These are phyloP conservation scores for Acropora tenuis DNA, from an alignment of 64 coral and sea anemone genomes.

Conservation along the genomic window DNA sequence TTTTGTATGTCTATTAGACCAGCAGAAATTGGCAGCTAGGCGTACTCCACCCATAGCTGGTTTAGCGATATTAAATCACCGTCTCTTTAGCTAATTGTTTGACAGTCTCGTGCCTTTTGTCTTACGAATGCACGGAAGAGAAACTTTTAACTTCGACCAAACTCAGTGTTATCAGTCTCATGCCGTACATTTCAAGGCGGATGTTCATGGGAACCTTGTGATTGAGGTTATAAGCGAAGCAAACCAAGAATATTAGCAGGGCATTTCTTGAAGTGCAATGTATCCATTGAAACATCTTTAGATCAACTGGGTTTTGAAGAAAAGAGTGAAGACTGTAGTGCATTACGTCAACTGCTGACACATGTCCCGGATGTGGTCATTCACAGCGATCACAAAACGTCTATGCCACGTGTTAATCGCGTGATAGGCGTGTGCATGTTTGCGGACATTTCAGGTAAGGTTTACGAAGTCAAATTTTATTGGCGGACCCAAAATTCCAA, in stretches of 20 bases:
- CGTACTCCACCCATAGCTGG: background rate
- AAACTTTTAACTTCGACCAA: too few relatives aligned
- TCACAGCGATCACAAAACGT: conserved; percentile 80
- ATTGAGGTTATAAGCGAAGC: too few relatives aligned
- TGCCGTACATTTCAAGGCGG: too few relatives aligned
- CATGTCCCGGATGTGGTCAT: conserved; percentile 98
- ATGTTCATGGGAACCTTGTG: too few relatives aligned
- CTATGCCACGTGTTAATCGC: conserved; percentile 85
- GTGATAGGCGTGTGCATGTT: conserved; percentile 86
- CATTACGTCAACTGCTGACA: conserved; percentile 89
- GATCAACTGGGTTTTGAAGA: background rate
- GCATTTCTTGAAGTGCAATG: background rate
- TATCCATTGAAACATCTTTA: background rate
- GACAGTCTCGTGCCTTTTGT: too few relatives aligned
- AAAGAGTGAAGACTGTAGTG: conserved; percentile 40
- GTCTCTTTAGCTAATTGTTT: too few relatives aligned
- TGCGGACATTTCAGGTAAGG: conserved; percentile 94
- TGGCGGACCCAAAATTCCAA: background rate
- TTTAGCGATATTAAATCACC: too few relatives aligned
- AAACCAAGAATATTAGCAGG: too few relatives aligned
- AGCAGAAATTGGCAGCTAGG: background rate
- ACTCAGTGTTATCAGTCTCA: too few relatives aligned
- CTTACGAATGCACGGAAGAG: too few relatives aligned
- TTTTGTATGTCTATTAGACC: background rate
- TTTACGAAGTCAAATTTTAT: background rate